These are phyloP conservation scores for Sinosuthora webbiana DNA, from an alignment of 2,113 vertebrate genomes.

Conservation along the genomic window DNA sequence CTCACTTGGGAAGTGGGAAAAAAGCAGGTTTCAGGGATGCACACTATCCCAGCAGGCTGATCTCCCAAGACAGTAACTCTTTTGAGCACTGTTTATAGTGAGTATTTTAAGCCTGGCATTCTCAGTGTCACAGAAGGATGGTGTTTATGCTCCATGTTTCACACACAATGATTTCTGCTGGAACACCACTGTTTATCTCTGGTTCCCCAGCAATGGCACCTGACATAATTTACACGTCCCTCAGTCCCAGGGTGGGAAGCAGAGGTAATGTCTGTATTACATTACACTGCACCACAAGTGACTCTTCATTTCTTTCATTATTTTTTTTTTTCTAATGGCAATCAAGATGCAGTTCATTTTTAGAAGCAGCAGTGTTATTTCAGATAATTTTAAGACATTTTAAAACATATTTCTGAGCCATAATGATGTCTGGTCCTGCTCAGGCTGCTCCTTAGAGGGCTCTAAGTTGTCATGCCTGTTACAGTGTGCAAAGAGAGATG, in stretches of 20 bases:
- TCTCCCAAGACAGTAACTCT: neutral
- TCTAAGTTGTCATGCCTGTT: neutral
- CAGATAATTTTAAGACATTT: neutral
- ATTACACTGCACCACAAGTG: neutral
- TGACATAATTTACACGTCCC: neutral
- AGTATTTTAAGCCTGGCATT: neutral
- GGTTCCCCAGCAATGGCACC: neutral
- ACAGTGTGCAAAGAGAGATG: neutral
- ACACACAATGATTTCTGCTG: neutral
- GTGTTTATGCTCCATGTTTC: slow-evolving; percentile 23
- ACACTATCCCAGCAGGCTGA: neutral
- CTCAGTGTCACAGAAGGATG: slow-evolving; percentile 8
- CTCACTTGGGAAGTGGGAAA: neutral
- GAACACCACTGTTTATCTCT: slow-evolving; percentile 6
- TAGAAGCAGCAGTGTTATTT: neutral
- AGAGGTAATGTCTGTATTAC: neutral
- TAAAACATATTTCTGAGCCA: neutral
- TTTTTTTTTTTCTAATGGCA: neutral
- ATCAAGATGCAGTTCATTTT: neutral
- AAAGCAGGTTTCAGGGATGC: neutral
- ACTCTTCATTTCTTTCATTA: neutral
- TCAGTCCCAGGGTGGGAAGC: neutral
- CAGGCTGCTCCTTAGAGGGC: neutral
- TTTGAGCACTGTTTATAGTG: neutral
- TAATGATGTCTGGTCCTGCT: neutral